Conservation (phyloP, 2,113 vertebrate species). For the Equus przewalskii region DNA sequence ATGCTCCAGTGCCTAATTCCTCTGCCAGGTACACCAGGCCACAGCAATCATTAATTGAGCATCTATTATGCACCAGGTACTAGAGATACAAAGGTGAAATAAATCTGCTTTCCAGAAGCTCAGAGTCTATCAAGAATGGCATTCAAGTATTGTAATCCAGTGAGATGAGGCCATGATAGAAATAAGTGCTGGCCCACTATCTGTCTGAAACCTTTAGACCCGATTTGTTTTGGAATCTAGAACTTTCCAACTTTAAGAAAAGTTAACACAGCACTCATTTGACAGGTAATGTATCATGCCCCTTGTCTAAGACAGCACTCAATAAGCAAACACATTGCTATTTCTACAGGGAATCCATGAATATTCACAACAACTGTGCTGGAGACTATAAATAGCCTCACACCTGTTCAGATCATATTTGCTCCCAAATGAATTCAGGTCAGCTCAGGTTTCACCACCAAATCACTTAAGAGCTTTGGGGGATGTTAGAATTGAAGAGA, state of each 20-base stretch:
- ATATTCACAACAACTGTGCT: background rate
- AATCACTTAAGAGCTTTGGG: background rate
- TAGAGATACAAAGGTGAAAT: background rate
- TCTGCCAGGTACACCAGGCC: background rate
- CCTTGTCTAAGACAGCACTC: background rate
- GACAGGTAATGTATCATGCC: background rate
- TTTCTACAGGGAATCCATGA: background rate
- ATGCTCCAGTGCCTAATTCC: too few relatives aligned
- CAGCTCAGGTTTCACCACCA: background rate
- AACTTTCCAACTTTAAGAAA: background rate
- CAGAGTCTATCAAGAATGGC: background rate
- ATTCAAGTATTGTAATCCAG: background rate
- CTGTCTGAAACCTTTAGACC: background rate
- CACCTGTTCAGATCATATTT: conserved; percentile 46
- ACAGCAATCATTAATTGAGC: background rate
- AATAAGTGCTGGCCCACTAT: too few relatives aligned
- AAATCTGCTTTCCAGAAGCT: background rate
- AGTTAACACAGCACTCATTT: background rate
- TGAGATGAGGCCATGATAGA: background rate
- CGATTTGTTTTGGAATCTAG: background rate
- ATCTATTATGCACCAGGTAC: background rate
- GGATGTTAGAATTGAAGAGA: background rate
- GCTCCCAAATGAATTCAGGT: background rate
- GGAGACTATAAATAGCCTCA: conserved; percentile 15
- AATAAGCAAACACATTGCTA: background rate